A percentile compares a stretch with the other conserved stretches of the same genome.
These are phyloP conservation scores for Oreochromis grahami DNA, from an alignment of 2,797 vertebrate genomes.

Conservation along the genomic window DNA sequence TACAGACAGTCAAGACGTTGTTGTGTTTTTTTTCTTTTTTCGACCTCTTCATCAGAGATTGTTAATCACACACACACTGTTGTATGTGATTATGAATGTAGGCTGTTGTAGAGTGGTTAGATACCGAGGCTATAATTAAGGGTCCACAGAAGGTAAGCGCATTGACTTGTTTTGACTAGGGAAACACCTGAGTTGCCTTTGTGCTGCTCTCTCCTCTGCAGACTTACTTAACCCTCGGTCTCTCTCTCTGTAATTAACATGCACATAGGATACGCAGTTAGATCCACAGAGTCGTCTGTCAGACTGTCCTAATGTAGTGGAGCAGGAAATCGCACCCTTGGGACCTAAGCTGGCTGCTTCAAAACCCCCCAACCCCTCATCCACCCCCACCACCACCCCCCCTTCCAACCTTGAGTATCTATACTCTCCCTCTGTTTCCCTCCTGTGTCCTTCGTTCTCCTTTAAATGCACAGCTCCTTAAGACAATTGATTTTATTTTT, in stretches of 20 bases:
- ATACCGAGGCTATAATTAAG: conserved; percentile 21
- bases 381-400: background rate
- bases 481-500: conserved; percentile 24
- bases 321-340: conserved; percentile 55
- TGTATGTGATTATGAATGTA: background rate
- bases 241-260: conserved; percentile 59
- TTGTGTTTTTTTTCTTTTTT: background rate
- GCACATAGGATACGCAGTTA: conserved; percentile 54
- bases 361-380: background rate
- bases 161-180: conserved; percentile 45
- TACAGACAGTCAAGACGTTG: background rate
- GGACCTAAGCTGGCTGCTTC: conserved; percentile 37
- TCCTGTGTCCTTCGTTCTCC: conserved; percentile 2
- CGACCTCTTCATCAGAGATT: background rate
- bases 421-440: conserved; percentile 8
- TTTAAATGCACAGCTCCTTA: conserved; percentile 1
- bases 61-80: background rate
- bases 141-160: background rate
- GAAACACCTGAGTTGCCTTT: conserved; percentile 62
- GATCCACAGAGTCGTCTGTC: conserved; percentile 51
- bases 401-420: conserved; percentile 16
- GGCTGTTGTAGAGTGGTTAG: background rate
- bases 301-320: conserved; percentile 35
- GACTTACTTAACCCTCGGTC: conserved; percentile 4
- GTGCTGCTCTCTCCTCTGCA: conserved; percentile 2